These are phyloP conservation scores for Acropora tenuis DNA, from an alignment of 64 coral and sea anemone genomes.

Conservation along the genomic window DNA sequence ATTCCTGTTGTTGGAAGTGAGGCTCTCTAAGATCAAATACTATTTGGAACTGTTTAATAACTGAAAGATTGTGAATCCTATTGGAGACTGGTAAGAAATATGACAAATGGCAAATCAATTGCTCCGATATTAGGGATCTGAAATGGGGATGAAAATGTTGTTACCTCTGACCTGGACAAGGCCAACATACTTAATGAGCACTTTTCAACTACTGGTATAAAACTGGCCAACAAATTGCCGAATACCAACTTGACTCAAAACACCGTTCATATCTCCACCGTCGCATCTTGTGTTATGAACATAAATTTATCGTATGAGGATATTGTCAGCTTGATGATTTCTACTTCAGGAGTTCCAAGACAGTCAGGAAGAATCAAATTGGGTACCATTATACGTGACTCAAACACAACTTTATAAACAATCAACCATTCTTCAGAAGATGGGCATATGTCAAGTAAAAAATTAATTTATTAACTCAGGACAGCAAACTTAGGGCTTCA, in stretches of 20 bases:
- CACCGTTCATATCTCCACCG: neutral
- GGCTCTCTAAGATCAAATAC: conserved; percentile 2
- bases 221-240: conserved; percentile 3
- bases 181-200: neutral
- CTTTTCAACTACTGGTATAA: neutral
- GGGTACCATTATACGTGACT: too few species aligned
- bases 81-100: conserved; percentile 24
- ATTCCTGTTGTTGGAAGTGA: neutral
- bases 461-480: too few species aligned
- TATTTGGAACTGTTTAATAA: conserved; percentile 28
- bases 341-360: too few species aligned
- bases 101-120: neutral
- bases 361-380: too few species aligned
- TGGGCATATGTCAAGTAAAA: too few species aligned
- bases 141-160: neutral
- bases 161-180: too few species aligned
- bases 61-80: conserved; percentile 39
- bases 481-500: too few species aligned
- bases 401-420: too few species aligned
- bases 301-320: neutral
- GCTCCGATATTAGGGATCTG: neutral
- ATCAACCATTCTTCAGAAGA: too few species aligned
- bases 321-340: neutral
- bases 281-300: conserved; percentile 22
- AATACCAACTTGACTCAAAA: conserved; percentile 10